These are phyloP conservation scores for Acheta domesticus DNA, from an alignment of 2,888 invertebrate genomes.

Conservation along the genomic window DNA sequence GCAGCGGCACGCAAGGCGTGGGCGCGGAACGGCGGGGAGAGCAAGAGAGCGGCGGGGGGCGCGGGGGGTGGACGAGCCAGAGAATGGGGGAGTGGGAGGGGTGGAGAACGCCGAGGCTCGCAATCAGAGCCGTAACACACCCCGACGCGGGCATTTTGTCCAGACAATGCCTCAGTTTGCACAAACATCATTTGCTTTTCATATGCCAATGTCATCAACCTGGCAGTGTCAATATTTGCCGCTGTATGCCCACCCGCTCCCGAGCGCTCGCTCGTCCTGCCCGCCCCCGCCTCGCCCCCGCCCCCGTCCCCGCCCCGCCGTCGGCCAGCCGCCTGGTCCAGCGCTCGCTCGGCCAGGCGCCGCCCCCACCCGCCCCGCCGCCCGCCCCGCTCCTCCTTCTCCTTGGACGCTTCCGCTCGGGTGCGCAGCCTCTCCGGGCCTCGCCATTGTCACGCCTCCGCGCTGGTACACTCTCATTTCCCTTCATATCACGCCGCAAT, in stretches of 20 bases:
- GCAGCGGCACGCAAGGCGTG: neutral
- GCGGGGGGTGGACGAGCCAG: neutral
- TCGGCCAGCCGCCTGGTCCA: too few species aligned
- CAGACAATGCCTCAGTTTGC: slow-evolving; percentile 7
- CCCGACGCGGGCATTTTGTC: neutral
- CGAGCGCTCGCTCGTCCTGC: neutral
- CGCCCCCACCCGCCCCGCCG: neutral
- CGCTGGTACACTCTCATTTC: too few species aligned
- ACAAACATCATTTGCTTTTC: slow-evolving; percentile 2
- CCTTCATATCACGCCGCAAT: too few species aligned
- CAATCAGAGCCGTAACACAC: slow-evolving; percentile 1
- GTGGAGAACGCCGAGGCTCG: neutral
- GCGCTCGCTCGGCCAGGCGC: neutral
- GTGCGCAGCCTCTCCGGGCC: too few species aligned
- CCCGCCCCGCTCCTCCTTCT: too few species aligned
- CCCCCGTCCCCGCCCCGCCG: neutral
- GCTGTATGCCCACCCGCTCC: neutral
- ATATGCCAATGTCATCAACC: slow-evolving; percentile 1
- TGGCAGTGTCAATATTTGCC: neutral
- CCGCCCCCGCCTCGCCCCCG: neutral
- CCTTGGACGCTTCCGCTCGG: too few species aligned
- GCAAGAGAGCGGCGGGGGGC: neutral
- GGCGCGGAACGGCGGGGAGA: neutral
- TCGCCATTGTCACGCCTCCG: too few species aligned
- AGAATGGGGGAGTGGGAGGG: neutral